These are phyloP conservation scores for Hemibagrus guttatus DNA, from an alignment of 2,797 vertebrate species.

Conservation along the genomic window DNA sequence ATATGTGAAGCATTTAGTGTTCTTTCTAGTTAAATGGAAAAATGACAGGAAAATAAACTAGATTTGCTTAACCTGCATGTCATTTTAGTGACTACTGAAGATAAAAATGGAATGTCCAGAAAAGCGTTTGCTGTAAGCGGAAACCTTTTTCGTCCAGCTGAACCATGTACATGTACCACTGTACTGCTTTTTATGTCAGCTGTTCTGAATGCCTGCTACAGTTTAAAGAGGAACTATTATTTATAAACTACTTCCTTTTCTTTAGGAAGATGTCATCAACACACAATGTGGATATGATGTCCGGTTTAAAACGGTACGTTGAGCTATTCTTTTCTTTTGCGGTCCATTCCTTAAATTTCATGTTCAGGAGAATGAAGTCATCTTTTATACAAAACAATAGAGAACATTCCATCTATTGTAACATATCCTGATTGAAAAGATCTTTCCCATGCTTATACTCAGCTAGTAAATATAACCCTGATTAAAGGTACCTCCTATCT, in stretches of 20 bases:
- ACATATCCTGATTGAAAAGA: not conserved
- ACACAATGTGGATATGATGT: slow-evolving; percentile 98
- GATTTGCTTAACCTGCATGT: not conserved
- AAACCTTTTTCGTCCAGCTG: not conserved
- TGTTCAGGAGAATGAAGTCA: not conserved
- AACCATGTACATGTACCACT: not conserved
- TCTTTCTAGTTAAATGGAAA: not conserved
- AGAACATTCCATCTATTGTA: not conserved
- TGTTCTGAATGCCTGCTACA: not conserved
- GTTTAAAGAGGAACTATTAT: not conserved
- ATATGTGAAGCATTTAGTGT: not conserved
- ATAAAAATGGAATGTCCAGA: not conserved
- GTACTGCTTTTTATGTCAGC: not conserved
- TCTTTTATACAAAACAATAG: not conserved
- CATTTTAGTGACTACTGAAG: not conserved
- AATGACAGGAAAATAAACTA: not conserved
- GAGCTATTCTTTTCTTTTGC: not conserved
- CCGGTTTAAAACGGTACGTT: slow-evolving; percentile 87
- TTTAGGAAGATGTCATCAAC: slow-evolving; percentile 96
- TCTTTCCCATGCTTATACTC: not conserved
- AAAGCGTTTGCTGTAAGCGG: not conserved
- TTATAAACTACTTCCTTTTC: slow-evolving; percentile 41
- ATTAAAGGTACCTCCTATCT: not conserved
- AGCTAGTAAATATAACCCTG: not conserved
- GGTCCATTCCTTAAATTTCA: not conserved